Evolutionary conservation across 2,888 invertebrate genomes (phyloP).

Genomic region (Oxystoma pomonae): DNA sequence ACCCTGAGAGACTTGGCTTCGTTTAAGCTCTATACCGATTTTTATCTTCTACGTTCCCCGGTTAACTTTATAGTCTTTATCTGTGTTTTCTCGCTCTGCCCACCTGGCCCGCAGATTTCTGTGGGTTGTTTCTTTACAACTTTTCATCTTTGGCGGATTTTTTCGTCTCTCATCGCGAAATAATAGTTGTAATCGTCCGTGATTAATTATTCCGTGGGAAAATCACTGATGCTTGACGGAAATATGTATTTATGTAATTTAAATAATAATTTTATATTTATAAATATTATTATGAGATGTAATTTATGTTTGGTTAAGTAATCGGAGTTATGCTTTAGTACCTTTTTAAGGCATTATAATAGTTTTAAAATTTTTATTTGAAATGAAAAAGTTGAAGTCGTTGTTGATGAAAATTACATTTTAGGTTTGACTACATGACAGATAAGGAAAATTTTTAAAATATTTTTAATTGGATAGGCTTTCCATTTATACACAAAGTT

Average conservation of each 20-base stretch:
- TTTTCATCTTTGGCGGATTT: conserved; percentile 22
- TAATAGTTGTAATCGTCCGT: conserved; percentile 27
- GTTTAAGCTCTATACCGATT: neutral
- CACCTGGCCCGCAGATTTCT: conserved; percentile 19
- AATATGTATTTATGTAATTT: conserved; percentile 9
- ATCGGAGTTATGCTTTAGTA: neutral
- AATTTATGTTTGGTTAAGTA: neutral
- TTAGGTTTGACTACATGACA: no score
- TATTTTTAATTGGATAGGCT: no score
- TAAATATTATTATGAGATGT: neutral
- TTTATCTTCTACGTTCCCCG: neutral
- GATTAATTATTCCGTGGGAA: conserved; percentile 35
- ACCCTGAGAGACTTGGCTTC: no score
- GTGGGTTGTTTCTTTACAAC: conserved; percentile 28
- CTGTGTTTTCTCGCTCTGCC: conserved; percentile 16
- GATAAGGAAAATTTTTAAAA: no score
- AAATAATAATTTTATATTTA: neutral
- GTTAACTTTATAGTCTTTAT: conserved; percentile 25
- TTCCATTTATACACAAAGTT: no score
- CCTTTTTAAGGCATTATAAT: no score
- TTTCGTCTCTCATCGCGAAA: conserved; percentile 4
- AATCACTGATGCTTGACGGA: conserved; percentile 30
- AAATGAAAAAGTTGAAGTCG: no score
- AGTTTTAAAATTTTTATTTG: no score
- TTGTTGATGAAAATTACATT: no score